A percentile compares a stretch with the other conserved stretches of the same genome.
Evolutionary conservation across 2,797 vertebrate genomes (phyloP).

Genomic region (Myotis findleyi): DNA sequence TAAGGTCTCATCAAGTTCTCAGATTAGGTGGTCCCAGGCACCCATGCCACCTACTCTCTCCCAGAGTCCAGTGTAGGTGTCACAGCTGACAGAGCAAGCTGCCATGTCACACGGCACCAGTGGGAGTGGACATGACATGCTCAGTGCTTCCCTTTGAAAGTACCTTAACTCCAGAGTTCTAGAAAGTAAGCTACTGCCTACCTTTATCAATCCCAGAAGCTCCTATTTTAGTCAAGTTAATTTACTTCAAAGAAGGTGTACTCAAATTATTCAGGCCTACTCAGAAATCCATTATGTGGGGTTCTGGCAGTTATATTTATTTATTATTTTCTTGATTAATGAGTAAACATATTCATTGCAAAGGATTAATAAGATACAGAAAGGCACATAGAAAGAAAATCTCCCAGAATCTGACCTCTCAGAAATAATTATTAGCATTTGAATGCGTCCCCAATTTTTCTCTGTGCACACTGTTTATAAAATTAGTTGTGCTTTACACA

Average conservation of each 20-base stretch:
- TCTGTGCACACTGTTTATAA: neutral
- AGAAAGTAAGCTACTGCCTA: neutral
- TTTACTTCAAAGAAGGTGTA: neutral
- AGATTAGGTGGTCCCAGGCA: neutral
- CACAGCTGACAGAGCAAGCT: neutral
- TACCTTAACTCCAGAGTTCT: neutral
- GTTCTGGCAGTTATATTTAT: neutral
- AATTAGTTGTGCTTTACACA: conserved; percentile 48
- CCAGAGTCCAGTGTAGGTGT: rapidly evolving
- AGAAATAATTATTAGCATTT: conserved; percentile 63
- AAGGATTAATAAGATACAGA: conserved; percentile 57
- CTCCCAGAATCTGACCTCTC: conserved; percentile 40
- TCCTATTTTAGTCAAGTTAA: neutral
- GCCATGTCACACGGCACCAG: neutral
- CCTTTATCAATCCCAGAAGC: neutral
- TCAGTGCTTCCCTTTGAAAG: neutral
- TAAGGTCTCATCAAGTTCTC: neutral
- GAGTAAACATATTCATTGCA: conserved; percentile 27
- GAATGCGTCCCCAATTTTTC: neutral
- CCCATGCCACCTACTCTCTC: neutral
- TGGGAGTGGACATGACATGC: too few species aligned
- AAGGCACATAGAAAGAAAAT: conserved; percentile 34
- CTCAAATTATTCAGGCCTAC: neutral
- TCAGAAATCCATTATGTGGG: conserved; percentile 17
- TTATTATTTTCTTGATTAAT: conserved; percentile 41